Evolutionary conservation across 2,113 vertebrate genomes (phyloP), one percentile per base, ranked within the genome.

Genomic region (Vanacampus margaritifer): DNA sequence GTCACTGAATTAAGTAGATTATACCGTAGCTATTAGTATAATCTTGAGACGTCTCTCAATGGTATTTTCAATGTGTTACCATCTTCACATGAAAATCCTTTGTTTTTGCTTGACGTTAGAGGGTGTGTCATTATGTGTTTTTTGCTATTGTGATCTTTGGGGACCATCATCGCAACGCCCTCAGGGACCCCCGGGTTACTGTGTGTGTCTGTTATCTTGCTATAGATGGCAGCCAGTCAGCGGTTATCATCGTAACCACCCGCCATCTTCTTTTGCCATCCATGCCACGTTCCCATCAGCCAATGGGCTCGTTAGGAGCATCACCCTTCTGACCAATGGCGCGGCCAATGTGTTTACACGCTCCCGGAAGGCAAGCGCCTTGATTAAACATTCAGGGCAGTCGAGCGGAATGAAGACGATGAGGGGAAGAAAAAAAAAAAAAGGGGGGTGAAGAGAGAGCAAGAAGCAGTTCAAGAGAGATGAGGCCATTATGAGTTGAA

Each of bases 341-440:
- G 65, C 51, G 48, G 37, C 64, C 65, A 74, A 51, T 64, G 24
- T 91, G 85, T 91, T 90, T 85, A 84, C 85, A 65, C 80, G 74
- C 76, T 86, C 76, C 79, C 75, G 76, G 85, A 90, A 90, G 86
- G 86, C 80, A 67, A 70, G 35, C 73, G 46, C 75, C 72, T 28
- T 79, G 79, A 89, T 90, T 89, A 91, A 73, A 78, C 77, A 88
- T 91, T 83, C 88, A 88, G 88, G 80, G 76, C 81, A 87, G 83
- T 81, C 69, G 65, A 89, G 88, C 69, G 73, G 84, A 87, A 88
- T 84, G 78, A 57, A 70, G 41, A 63, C 62, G 78, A 70, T 51
- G 48, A 23, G 43, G 43, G 16, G 5, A 5, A 1, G 14, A 4
- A n/a, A 74, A 62, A 61, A 51, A 37, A 65, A 46, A 59, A 62